phyloP scores from a whole-genome alignment of 2,888 invertebrate species.

The Myathropa florea region DNA sequence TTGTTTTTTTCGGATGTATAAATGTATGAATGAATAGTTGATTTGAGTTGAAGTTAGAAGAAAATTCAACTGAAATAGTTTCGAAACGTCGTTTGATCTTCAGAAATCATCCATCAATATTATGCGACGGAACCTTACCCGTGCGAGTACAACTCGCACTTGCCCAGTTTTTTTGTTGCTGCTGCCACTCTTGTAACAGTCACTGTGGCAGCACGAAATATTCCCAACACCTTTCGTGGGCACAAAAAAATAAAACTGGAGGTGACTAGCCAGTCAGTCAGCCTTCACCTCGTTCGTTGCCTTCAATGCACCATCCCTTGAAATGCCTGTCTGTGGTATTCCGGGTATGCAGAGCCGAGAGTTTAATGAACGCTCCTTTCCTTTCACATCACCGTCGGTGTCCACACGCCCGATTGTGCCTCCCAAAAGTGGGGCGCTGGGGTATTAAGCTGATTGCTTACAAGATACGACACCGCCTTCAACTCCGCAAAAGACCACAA shows the following conservation, averaged over 20 bases:
- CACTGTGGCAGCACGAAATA: not conserved
- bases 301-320: conserved; percentile 19
- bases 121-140: no score
- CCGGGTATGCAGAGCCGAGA: conserved; percentile 38
- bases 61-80: no score
- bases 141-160: no score
- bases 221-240: not conserved
- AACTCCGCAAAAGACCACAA: conserved; percentile 8
- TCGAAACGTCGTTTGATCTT: no score
- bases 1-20: no score
- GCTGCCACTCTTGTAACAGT: not conserved
- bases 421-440: not conserved
- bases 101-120: no score
- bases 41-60: no score
- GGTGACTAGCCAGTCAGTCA: conserved; percentile 41
- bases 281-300: conserved; percentile 21
- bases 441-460: conserved; percentile 53
- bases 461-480: conserved; percentile 48
- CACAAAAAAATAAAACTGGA: conserved; percentile 3
- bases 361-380: conserved; percentile 51
- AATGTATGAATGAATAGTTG: no score
- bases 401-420: conserved; percentile 20
- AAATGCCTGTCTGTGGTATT: not conserved
- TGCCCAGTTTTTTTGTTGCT: no score
- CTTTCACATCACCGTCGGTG: conserved; percentile 19